Evolutionary conservation across 2,797 vertebrate species (phyloP).

Genomic region (Prunella strophiata): DNA sequence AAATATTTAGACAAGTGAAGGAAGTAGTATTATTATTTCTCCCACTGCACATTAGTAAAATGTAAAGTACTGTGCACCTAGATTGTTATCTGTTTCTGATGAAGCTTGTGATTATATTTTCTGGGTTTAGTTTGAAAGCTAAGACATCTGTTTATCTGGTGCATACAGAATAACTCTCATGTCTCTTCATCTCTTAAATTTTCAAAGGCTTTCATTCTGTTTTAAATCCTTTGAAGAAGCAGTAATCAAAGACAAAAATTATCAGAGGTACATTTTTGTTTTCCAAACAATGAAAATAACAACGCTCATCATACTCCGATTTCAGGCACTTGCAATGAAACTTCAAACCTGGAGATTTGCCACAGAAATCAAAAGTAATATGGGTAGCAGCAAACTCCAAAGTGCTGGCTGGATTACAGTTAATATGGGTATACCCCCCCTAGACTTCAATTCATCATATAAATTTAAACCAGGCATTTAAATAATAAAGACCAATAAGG

Average conservation of each 20-base stretch:
- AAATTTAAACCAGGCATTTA: constrained; percentile 77
- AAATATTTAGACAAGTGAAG: constrained; percentile 81
- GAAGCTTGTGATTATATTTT: constrained; percentile 81
- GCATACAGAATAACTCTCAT: constrained; percentile 82
- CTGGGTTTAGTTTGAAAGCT: constrained; percentile 81
- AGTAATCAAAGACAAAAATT: constrained; percentile 88
- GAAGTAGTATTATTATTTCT: constrained; percentile 78
- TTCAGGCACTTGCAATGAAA: constrained; percentile 77
- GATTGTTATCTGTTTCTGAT: constrained; percentile 76
- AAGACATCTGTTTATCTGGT: constrained; percentile 85
- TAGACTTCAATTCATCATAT: constrained; percentile 73
- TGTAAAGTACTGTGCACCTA: constrained; percentile 70
- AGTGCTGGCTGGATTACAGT: constrained; percentile 66
- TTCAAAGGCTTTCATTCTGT: constrained; percentile 86
- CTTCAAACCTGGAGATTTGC: constrained; percentile 81
- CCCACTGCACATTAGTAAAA: constrained; percentile 77
- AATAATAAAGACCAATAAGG: constrained; percentile 77
- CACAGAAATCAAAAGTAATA: constrained; percentile 79
- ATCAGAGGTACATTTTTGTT: constrained; percentile 88
- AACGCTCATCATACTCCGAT: constrained; percentile 75
- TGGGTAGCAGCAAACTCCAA: constrained; percentile 71
- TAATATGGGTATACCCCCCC: constrained; percentile 58
- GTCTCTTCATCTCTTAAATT: constrained; percentile 85
- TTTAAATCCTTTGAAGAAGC: constrained; percentile 85
- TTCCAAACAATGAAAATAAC: constrained; percentile 86